Conservation (phyloP, 2,888 invertebrate genomes). For the Papilio gigon region DNA sequence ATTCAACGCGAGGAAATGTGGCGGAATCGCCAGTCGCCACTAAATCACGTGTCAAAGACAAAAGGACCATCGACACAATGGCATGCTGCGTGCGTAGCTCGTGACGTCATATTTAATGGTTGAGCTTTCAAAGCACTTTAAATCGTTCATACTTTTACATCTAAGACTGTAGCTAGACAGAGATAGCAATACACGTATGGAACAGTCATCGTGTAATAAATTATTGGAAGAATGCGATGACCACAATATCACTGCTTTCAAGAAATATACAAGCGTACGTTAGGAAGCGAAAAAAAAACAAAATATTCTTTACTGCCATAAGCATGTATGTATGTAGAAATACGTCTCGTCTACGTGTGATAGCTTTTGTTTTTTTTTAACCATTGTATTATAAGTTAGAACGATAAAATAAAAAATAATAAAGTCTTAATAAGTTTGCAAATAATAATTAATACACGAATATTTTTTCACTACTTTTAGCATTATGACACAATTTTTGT, state of each 20-base stretch:
- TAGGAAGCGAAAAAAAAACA: neutral
- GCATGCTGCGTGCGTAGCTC: slow-evolving; percentile 12
- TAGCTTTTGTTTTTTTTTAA: too few relatives aligned
- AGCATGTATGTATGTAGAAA: too few relatives aligned
- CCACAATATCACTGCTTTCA: neutral
- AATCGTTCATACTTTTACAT: slow-evolving; percentile 8
- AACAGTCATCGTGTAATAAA: slow-evolving; percentile 12
- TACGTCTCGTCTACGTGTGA: too few relatives aligned
- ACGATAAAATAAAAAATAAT: too few relatives aligned
- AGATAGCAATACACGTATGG: slow-evolving; percentile 2
- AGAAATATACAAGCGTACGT: neutral
- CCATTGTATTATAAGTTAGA: too few relatives aligned
- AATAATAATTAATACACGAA: too few relatives aligned
- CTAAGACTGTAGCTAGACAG: slow-evolving; percentile 6
- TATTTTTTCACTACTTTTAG: too few relatives aligned
- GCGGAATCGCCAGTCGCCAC: slow-evolving; percentile 22
- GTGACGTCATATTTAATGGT: slow-evolving; percentile 22
- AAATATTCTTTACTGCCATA: too few relatives aligned
- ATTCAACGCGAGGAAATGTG: slow-evolving; percentile 33
- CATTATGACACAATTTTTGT: too few relatives aligned
- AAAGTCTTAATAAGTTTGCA: too few relatives aligned
- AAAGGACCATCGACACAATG: slow-evolving; percentile 23
- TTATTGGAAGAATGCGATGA: slow-evolving; percentile 11
- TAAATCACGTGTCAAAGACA: slow-evolving; percentile 38
- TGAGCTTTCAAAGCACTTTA: slow-evolving; percentile 28